Evolutionary conservation across 2,113 vertebrate species (phyloP), one percentile per base, ranked within the genome.

Genomic region (Cheilinus undulatus): DNA sequence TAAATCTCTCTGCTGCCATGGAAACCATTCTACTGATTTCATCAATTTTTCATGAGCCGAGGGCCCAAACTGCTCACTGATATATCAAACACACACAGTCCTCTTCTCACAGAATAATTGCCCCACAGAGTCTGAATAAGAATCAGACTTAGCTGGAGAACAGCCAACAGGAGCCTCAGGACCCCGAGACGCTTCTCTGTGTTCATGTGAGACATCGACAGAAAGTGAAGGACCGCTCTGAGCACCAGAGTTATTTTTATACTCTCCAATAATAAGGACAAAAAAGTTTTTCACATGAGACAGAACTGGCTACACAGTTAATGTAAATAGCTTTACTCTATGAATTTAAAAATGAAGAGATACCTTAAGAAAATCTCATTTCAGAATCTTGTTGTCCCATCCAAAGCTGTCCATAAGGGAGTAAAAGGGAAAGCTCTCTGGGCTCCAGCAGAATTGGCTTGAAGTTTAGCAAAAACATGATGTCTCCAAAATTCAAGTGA

Each of bases 11-110:
- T 75, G 80, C 66, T 87, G 43, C 78, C 73, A 82, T 84, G 81
- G 72, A 62, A 84, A 84, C 83, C 23, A 53, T 72, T 66, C 70
- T 76, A 69, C 28, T 34, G 22, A 57, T 56, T 9, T n/a, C 56
- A 80, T 79, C 54, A 56, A 71, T 81, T 30, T 80, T 86, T 82
- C 60, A 84, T 75, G 62, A 80, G 73, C 36, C 27, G 26, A 84
- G 50, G 57, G 42, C 32, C 58, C 56, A 70, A 73, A 76, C 69
- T 52, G n/a, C 53, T 77, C 20, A 30, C 68, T 52, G 57, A 89
- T 80, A 50, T 4, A 62, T 64, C 56, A 76, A 43, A 27, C 60
- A 57, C 12, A 23, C 42, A 36, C 22, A 20, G 42, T 45, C 42
- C 20, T 20, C 46, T 22, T 58, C 42, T 46, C 56, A 75, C 34